Base-by-base conservation (phyloP, 2,113 vertebrate genomes). In the Trachemys scripta region DNA sequence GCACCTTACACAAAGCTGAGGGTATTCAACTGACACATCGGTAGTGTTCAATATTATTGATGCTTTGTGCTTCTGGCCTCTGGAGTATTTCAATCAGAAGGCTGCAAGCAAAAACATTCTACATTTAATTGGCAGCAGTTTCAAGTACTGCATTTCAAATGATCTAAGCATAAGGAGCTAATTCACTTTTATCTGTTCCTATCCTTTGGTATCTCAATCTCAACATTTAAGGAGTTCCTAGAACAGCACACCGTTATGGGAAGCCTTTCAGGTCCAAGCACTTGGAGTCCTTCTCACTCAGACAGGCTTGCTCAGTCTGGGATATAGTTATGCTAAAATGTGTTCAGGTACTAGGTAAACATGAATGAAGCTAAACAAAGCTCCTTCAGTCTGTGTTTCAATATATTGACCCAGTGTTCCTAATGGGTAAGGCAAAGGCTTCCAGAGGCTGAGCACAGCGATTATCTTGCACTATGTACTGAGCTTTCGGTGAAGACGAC, bases 61-160 rank as follows among this genome's bases (percentile, higher is more conserved):
- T 38, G 57, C 14, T 5, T 0, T 5, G 9, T 8, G 14, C 19
- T 49, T 72, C 47, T 42, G 50, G 35, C 42, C 91, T 82, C 87
- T 54, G 51, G 51, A 35, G n/a, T n/a, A 65, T 29, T 54, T 84
- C 54, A 65, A 65, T n/a, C 69, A 72, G 57, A 90, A 35, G 84
- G 35, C 29, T 85, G 54, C 45, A 88, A 82, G 42, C 79, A 93
- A 95, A 85, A 20, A 24, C 4, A 79, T 38, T 65, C 84, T 47
- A 59, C 19, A 91, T 91, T 88, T 88, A 87, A 94, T 84, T 76
- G 89, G 8, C 59, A 65, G 22, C 51, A 69, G 31, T 84, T 97
- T 88, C 54, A 84, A 42, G 6, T 27, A 27, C 72, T 1, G 6
- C 16, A 45, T 65, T 51, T 90, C 49, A 87, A 59, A 93, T 65